Base-by-base conservation (phyloP, 2,888 invertebrate genomes). In the Mimumesa dahlbomi region DNA sequence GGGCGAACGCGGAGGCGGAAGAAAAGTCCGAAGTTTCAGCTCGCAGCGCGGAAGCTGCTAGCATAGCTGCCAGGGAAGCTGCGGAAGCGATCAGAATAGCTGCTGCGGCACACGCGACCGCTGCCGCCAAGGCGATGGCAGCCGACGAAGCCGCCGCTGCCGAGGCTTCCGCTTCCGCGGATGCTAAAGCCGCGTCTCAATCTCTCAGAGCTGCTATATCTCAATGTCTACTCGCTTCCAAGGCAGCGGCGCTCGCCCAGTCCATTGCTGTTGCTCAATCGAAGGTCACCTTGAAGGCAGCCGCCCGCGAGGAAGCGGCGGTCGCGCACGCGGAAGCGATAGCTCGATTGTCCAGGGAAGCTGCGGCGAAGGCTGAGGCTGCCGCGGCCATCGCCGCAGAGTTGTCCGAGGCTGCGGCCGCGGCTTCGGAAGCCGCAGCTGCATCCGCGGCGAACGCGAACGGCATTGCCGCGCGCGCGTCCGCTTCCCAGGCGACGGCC, bases 81-180 rank as follows among this genome's bases (percentile, higher is more conserved):
- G 34, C 54, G 1, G 21, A 2, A 1, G 63, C 38, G 9, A 46
- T 61, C 14, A 48, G 25, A 2, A 11, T 14, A 1, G 57, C 70
- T 0, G 22, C 46, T 0, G 21, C 9, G 0, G 40, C 54, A 0
- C 70, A 50, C 21, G 49, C 40, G 0, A 13, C 19, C 1, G 70
- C 70, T 0, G 42, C 48, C 4, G 14, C 19, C 0, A 43, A 48
- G 18, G 53, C 68, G 0, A 25, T 42, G 2, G 45, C 43, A 4
- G 66, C 66, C 0, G 38, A 53, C 9, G 53, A 46, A 1, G 59
- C 52, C 1, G 48, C 59, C 0, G 42, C 45, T 0, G 42, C 49
- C 0, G 19, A 21, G 9, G 38, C 38, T 11, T 2, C 14, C 11
- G 48, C 48, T 1, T 21, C 45, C 0, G n/a, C 40, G 2, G 19